Percentiles rank a stretch among this genome's conserved stretches.
Evolutionary conservation across 2,797 vertebrate species (phyloP).

Genomic region (Heliangelus exortis): DNA sequence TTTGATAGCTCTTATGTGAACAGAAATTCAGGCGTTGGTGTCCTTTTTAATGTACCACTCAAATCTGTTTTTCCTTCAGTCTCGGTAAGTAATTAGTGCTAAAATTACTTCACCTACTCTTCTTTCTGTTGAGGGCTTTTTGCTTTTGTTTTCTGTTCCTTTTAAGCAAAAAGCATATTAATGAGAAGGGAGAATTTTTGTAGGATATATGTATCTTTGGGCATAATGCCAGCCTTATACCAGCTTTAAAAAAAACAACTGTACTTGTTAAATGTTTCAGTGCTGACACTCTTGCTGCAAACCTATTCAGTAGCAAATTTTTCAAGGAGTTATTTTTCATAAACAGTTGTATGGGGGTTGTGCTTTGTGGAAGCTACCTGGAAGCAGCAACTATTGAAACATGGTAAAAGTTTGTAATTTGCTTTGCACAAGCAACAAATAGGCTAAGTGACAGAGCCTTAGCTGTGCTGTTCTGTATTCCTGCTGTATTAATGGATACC

Average conservation of each 20-base stretch:
- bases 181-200: not conserved
- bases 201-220: not conserved
- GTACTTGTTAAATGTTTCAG: not conserved
- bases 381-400: rapidly evolving
- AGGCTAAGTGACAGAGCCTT: not conserved
- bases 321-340: not conserved
- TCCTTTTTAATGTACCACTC: not conserved
- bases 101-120: not conserved
- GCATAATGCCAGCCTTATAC: not conserved
- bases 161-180: not conserved
- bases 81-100: not conserved
- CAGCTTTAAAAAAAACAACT: not conserved
- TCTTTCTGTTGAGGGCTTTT: not conserved
- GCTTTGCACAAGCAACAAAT: not conserved
- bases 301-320: not conserved
- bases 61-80: not conserved
- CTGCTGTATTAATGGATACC: not conserved
- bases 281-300: not conserved
- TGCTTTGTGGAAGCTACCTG: not conserved
- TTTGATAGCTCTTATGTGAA: conserved; percentile 8
- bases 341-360: not conserved
- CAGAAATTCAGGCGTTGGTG: not conserved
- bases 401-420: not conserved
- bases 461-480: not conserved
- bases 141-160: not conserved